Evolutionary conservation across 92 coral and sea anemone genomes (phyloP).

Genomic region (Palythoa grandiflora): DNA sequence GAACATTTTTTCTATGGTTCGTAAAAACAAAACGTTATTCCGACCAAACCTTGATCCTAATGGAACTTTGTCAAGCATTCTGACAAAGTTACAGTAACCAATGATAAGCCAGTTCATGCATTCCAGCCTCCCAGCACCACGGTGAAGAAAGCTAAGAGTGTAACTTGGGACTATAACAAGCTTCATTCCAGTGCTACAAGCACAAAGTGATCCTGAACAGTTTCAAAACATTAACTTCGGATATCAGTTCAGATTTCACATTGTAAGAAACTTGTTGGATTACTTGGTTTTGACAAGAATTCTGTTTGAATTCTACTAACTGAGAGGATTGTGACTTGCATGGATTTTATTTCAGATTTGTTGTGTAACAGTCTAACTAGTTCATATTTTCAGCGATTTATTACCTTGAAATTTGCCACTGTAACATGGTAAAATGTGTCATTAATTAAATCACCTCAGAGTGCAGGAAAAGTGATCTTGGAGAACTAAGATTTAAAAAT

Average conservation of each 20-base stretch:
- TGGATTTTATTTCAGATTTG: conserved; percentile 37
- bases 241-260: conserved; percentile 42
- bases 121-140: conserved; percentile 61
- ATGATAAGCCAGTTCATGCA: conserved; percentile 59
- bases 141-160: conserved; percentile 67
- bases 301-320: conserved; percentile 44
- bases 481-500: neutral
- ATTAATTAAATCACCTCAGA: conserved; percentile 35
- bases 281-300: conserved; percentile 39
- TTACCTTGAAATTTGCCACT: conserved; percentile 47
- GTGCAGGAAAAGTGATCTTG: conserved; percentile 20
- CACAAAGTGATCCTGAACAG: conserved; percentile 43
- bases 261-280: conserved; percentile 49
- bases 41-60: conserved; percentile 46
- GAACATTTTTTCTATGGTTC: conserved; percentile 60
- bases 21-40: conserved; percentile 64
- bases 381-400: conserved; percentile 30
- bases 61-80: conserved; percentile 54
- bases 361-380: conserved; percentile 4
- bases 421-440: conserved; percentile 48
- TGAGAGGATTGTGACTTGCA: conserved; percentile 51
- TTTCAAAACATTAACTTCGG: conserved; percentile 40
- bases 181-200: conserved; percentile 43
- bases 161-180: conserved; percentile 54
- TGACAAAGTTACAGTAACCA: conserved; percentile 47